A percentile compares a stretch with the other conserved stretches of the same genome.
phyloP scores from a whole-genome alignment of 2,888 invertebrate species.

The Cordilura impudica region DNA sequence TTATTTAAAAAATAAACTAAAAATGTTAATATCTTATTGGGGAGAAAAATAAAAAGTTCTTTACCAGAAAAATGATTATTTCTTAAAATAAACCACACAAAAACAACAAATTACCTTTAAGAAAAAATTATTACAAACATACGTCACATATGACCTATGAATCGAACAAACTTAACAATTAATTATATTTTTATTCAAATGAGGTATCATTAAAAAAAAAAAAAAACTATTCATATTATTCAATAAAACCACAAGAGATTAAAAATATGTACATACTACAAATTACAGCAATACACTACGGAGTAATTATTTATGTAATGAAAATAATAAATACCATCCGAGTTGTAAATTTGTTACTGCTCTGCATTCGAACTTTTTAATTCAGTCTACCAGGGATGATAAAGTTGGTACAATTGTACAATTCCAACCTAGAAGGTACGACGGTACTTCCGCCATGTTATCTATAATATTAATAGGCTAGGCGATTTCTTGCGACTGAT shows the following conservation, averaged over 20 bases:
- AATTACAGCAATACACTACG: background rate
- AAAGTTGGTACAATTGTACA: too few relatives aligned
- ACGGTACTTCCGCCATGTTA: too few relatives aligned
- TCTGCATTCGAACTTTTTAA: too few relatives aligned
- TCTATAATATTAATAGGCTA: too few relatives aligned
- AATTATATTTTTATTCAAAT: background rate
- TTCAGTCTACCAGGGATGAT: too few relatives aligned
- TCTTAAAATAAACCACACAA: background rate
- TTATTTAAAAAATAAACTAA: background rate
- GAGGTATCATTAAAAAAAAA: background rate
- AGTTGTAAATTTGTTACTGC: too few relatives aligned
- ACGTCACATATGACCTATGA: slow-evolving; percentile 25
- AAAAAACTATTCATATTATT: background rate
- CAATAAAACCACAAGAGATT: slow-evolving; percentile 51
- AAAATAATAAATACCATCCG: background rate
- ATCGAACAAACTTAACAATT: background rate
- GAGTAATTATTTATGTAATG: background rate
- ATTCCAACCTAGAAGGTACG: too few relatives aligned
- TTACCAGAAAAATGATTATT: background rate
- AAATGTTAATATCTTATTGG: background rate
- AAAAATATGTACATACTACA: slow-evolving; percentile 24
- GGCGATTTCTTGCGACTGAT: too few relatives aligned
- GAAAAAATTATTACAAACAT: slow-evolving; percentile 2
- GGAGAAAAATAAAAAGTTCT: too few relatives aligned
- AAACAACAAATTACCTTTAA: background rate